Conservation (phyloP, 2,888 invertebrate genomes). For the Vanessa cardui region DNA sequence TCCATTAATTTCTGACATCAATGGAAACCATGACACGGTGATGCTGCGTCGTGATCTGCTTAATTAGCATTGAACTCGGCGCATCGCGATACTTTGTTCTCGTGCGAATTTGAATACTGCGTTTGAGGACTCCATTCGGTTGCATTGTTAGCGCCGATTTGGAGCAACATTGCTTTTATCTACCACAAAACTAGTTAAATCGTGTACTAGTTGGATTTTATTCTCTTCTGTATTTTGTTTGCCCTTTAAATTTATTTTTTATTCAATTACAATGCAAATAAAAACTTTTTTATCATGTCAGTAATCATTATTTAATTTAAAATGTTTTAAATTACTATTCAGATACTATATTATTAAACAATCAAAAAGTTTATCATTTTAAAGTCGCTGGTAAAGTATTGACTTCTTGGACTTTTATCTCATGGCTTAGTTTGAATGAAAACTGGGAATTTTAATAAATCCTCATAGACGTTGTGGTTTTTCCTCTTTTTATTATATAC, state of each 20-base stretch:
- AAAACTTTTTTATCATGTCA: neutral
- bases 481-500: too few relatives aligned
- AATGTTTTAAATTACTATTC: too few relatives aligned
- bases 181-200: slow-evolving; percentile 12
- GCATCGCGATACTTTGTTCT: slow-evolving; percentile 53
- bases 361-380: neutral
- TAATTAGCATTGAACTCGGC: slow-evolving; percentile 64
- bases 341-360: too few relatives aligned
- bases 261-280: neutral
- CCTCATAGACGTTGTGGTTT: too few relatives aligned
- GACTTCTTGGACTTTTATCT: too few relatives aligned
- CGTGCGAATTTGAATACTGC: slow-evolving; percentile 51
- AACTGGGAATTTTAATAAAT: too few relatives aligned
- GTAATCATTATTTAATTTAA: too few relatives aligned
- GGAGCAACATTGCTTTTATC: slow-evolving; percentile 33
- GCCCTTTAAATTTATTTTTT: neutral
- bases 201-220: slow-evolving; percentile 3
- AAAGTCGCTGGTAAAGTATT: neutral
- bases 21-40: slow-evolving; percentile 49
- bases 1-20: slow-evolving; percentile 29
- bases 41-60: slow-evolving; percentile 63
- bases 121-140: slow-evolving; percentile 44
- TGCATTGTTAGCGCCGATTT: slow-evolving; percentile 38
- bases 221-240: neutral
- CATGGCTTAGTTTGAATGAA: too few relatives aligned